These are phyloP conservation scores for Myotis findleyi DNA, from an alignment of 2,797 vertebrate genomes.

Conservation along the genomic window DNA sequence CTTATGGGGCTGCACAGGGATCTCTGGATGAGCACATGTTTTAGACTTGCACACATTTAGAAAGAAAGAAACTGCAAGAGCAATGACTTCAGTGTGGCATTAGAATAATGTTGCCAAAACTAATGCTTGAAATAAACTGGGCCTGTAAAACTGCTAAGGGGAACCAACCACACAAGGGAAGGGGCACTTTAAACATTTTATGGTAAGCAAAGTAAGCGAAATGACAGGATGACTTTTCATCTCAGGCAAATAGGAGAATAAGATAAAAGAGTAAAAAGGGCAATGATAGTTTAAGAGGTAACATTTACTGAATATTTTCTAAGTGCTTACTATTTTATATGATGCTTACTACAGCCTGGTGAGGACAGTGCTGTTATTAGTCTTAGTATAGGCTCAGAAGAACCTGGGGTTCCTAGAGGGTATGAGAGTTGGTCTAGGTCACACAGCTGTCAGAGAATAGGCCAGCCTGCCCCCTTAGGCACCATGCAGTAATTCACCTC, in stretches of 20 bases:
- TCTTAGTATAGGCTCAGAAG: neutral
- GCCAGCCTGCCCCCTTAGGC: neutral
- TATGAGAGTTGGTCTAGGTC: neutral
- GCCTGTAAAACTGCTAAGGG: neutral
- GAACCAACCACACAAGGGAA: neutral
- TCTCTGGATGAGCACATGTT: neutral
- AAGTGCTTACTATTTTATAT: neutral
- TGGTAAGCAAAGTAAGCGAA: neutral
- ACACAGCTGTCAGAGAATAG: neutral
- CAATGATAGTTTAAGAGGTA: neutral
- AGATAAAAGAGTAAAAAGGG: neutral
- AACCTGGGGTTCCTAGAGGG: neutral
- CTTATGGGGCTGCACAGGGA: neutral
- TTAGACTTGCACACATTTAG: neutral
- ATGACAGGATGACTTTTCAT: neutral
- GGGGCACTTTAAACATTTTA: conserved; percentile 2
- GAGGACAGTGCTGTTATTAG: neutral
- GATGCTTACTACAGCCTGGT: neutral
- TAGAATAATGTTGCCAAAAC: neutral
- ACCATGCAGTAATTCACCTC: neutral
- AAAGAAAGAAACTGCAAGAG: neutral
- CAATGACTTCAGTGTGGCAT: neutral
- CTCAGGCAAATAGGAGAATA: neutral
- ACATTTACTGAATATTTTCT: neutral
- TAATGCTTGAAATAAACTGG: neutral